Evolutionary conservation across 2,797 vertebrate species (phyloP).

Genomic region (Acomys russatus): DNA sequence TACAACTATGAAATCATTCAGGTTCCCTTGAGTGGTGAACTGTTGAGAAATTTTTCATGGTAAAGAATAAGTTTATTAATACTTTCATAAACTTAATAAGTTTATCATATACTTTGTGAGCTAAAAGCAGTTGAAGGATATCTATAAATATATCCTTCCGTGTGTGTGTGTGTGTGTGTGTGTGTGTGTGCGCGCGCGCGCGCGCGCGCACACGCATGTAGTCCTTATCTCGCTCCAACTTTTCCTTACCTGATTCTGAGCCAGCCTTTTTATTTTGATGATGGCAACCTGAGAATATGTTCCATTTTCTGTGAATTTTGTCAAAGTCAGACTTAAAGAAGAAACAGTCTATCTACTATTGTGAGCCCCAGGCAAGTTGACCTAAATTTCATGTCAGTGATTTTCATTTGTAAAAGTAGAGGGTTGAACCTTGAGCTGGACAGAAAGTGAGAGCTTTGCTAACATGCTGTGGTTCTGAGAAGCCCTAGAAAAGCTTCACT

Average conservation of each 20-base stretch:
- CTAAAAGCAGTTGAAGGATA: conserved; percentile 41
- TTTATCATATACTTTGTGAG: conserved; percentile 35
- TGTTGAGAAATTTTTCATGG: conserved; percentile 48
- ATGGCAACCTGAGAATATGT: conserved; percentile 72
- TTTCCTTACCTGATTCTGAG: conserved; percentile 74
- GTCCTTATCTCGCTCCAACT: conserved; percentile 51
- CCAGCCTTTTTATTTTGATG: conserved; percentile 70
- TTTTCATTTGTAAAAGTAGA: conserved; percentile 71
- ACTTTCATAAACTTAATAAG: not conserved
- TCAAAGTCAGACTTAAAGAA: conserved; percentile 62
- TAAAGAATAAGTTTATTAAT: conserved; percentile 64
- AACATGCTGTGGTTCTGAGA: conserved; percentile 63
- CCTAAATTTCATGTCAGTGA: conserved; percentile 52
- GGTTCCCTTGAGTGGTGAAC: conserved; percentile 61
- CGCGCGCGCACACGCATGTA: no score
- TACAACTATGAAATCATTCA: conserved; percentile 61
- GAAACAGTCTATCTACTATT: conserved; percentile 67
- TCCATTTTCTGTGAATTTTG: conserved; percentile 71
- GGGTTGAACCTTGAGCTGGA: conserved; percentile 59
- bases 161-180: not conserved
- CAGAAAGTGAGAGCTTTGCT: conserved; percentile 59
- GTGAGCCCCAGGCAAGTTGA: conserved; percentile 35
- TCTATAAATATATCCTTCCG: not conserved
- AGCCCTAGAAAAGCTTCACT: conserved; percentile 51
- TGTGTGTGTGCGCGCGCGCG: not conserved